Conservation (phyloP, 2,888 invertebrate genomes). For the Meteorus cinctellus region DNA sequence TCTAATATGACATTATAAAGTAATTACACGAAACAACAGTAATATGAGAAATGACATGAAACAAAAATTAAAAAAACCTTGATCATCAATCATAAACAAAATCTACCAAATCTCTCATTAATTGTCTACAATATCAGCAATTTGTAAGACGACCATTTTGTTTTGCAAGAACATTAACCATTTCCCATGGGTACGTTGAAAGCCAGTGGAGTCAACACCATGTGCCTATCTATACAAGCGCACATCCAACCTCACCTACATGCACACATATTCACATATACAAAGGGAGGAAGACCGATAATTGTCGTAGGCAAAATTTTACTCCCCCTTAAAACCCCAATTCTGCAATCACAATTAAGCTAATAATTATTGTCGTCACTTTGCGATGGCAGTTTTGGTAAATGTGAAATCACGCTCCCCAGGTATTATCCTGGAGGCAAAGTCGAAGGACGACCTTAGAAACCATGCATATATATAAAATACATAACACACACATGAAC, state of each 20-base stretch:
- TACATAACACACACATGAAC: neutral
- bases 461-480: conserved; percentile 20
- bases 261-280: neutral
- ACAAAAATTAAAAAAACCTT: too few species aligned
- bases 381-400: conserved; percentile 48
- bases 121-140: neutral
- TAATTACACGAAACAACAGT: too few species aligned
- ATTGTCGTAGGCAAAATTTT: conserved; percentile 31
- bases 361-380: conserved; percentile 57
- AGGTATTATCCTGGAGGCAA: conserved; percentile 18
- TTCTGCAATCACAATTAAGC: conserved; percentile 51
- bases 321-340: conserved; percentile 20
- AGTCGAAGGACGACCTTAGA: conserved; percentile 21
- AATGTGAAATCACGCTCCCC: conserved; percentile 56
- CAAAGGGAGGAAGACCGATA: conserved; percentile 30
- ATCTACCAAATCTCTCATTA: neutral
- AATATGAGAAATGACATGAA: too few species aligned
- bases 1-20: too few species aligned
- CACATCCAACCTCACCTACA: neutral
- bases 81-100: neutral
- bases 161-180: neutral
- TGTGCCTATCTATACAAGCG: neutral
- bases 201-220: neutral
- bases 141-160: conserved; percentile 2
- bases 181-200: neutral